Evolutionary conservation across 92 coral and sea anemone genomes (phyloP), one percentile per base, ranked within the genome.

Genomic region (Porites lobata): DNA sequence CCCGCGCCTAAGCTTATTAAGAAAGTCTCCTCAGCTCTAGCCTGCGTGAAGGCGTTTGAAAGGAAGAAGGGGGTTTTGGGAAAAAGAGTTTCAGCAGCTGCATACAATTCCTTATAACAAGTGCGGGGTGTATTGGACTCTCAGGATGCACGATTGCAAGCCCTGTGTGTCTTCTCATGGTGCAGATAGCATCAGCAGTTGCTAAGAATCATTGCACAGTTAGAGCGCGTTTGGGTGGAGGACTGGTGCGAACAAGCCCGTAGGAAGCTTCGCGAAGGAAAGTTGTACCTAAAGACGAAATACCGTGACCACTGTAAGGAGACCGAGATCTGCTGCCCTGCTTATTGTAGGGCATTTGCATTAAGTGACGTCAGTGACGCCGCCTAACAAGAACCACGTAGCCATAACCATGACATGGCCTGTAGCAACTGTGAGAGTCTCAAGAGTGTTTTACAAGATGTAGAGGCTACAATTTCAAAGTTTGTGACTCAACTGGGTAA

Each of bases 261-360:
- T 24, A 79, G 53, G 63, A 59, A 56, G 56, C 91, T 92, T 57
- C 63, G 65, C 10, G 54, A 67, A 62, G 87, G 92, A 7, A 88
- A 88, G 61, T 68, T 83, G 22, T 84, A 92, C 61, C 83, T 88
- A 14, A 88, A 84, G 69, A 88, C 94, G 26, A 78, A 54, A 52
- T 83, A 83, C 65, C 89, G 74, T 17, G 89, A 80, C 71, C 90
- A 88, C 83, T 92, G 94, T 80, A 90, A 73, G 52, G 89, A 76
- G 83, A 75, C 75, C 47, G 70, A 65, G 50, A 57, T 80, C 87
- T 24, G 61, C 64, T 86, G 94, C 62, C 84, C 88, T 86, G 94
- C 86, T 77, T 90, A 86, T 78, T 86, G 90, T 61, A 86, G 68
- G 57, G 69, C 72, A 54, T 79, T 79, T 70, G 91, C 86, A n/a